Base-by-base conservation (phyloP, 2,888 invertebrate genomes). In the Brachylomia viminalis region DNA sequence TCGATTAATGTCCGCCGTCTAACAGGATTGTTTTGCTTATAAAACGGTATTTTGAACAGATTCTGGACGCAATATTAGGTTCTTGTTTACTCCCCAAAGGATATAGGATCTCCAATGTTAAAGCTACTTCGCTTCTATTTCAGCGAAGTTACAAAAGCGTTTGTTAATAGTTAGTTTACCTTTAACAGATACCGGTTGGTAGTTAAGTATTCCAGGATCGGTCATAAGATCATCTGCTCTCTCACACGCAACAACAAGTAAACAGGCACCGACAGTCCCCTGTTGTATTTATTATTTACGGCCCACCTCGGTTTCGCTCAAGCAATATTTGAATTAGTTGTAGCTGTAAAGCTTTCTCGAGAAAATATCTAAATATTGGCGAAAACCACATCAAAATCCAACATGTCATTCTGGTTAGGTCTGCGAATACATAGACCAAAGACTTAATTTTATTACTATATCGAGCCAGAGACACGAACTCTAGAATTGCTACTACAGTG, bases 1-100 rank as follows among this genome's bases (percentile, higher is more conserved):
- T 66, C 47, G 52, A 80, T 80, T 72, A 42, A 64, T 59, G n/a
- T 69, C 47, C 45, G 65, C 42, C 52, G 17, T 38, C 27, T 65
- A 20, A 45, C 58, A 7, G 23, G 52, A 77, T 67, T 56, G 52
- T 42, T 68, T 81, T 81, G 38, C 30, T 67, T 20, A 54, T 17
- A 45, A 65, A 20, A 49, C 54, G 15, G 52, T 62, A 62, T 23
- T 62, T n/a, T 30, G 27, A 62, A 54, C 33, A 30, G 42, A 58
- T 76, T 68, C 33, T 52, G 23, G n/a, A 23, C 2, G 49, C 27
- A 27, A 47, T 64, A 17, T 27, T 47, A 17, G 33, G 10, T 64
- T 27, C 20, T 56, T 64, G 30, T 56, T 77, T 38, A 47, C 45
- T 20, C 5, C 15, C 38, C 33, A 54, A 69, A 61, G 23, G 7